Conservation (phyloP, 2,797 vertebrate genomes). For the Esox lucius region DNA sequence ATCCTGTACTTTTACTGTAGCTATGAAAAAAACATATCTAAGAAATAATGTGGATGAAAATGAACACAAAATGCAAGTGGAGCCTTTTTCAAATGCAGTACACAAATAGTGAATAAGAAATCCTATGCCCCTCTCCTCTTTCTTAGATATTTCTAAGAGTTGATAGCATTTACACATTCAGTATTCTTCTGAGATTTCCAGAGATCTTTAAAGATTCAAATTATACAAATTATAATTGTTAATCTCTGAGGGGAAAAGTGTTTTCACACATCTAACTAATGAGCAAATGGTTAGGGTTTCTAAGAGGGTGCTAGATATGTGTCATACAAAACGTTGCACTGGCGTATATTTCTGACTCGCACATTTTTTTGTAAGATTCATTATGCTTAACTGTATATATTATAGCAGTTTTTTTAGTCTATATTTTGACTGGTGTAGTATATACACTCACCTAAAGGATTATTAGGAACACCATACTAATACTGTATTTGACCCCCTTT, state of each 20-base stretch:
- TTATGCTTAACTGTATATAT: neutral
- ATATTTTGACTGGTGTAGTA: neutral
- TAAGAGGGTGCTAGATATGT: slow-evolving; percentile 46
- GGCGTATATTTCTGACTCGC: neutral
- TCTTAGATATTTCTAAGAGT: neutral
- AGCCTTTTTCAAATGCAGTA: too few relatives aligned
- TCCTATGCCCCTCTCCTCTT: neutral
- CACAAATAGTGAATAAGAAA: neutral
- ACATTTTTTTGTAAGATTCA: neutral
- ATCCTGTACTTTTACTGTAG: too few relatives aligned
- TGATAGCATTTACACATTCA: neutral
- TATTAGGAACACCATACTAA: too few relatives aligned
- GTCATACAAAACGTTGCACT: neutral
- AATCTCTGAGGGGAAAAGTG: slow-evolving; percentile 31
- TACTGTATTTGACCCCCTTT: too few relatives aligned
- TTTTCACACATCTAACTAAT: slow-evolving; percentile 53
- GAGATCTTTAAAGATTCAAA: slow-evolving; percentile 17
- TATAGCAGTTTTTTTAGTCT: neutral
- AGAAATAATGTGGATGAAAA: too few relatives aligned
- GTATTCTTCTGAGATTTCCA: slow-evolving; percentile 26
- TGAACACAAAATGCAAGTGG: too few relatives aligned
- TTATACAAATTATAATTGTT: neutral
- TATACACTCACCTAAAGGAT: too few relatives aligned
- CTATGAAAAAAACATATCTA: too few relatives aligned
- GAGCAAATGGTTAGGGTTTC: slow-evolving; percentile 34